Conservation (phyloP, 1,140 invertebrate species). For the Caenorhabditis briggsae region DNA sequence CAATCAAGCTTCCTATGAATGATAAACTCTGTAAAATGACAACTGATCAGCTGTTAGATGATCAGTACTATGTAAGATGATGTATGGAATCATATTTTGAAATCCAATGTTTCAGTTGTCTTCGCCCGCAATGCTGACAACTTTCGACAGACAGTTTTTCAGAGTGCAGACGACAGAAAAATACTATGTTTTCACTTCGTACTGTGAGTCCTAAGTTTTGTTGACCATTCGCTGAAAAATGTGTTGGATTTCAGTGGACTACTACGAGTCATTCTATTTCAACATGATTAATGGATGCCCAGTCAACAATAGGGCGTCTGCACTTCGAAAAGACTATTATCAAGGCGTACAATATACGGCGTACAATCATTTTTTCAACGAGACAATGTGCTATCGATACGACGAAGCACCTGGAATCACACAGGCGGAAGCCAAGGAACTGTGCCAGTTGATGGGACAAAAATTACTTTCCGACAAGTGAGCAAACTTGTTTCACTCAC, state of each 20-base stretch:
- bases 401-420: neutral
- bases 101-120: neutral
- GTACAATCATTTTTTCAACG: too few relatives aligned
- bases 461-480: neutral
- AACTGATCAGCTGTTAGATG: constrained; percentile 6
- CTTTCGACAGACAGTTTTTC: neutral
- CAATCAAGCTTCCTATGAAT: neutral
- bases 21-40: neutral
- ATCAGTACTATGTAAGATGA: constrained; percentile 19
- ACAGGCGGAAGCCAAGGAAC: neutral
- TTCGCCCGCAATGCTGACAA: neutral
- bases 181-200: neutral
- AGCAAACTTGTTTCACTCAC: too few relatives aligned
- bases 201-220: neutral
- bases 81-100: too few relatives aligned
- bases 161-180: neutral
- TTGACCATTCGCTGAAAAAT: too few relatives aligned
- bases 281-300: too few relatives aligned
- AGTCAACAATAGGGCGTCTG: too few relatives aligned
- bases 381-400: too few relatives aligned
- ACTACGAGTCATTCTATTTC: too few relatives aligned
- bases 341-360: neutral
- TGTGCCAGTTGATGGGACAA: neutral
- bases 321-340: neutral
- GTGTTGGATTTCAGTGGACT: too few relatives aligned